Percentiles rank a stretch among this genome's conserved stretches.
Evolutionary conservation across 2,113 vertebrate genomes (phyloP).

Genomic region (Cygnus atratus): DNA sequence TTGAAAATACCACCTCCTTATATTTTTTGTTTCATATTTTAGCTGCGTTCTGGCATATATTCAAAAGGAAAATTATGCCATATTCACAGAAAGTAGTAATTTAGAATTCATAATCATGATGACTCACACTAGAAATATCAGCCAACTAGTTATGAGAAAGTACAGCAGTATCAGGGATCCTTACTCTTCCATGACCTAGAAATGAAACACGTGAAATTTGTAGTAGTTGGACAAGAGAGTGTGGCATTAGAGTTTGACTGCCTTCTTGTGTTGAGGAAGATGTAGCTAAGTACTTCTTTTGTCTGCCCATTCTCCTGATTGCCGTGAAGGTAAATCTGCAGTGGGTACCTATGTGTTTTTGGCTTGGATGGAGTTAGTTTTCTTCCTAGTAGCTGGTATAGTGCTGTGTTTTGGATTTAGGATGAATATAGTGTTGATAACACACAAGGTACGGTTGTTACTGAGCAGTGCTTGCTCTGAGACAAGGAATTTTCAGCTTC

Average conservation of each 20-base stretch:
- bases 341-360: neutral
- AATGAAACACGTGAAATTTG: neutral
- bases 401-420: too few relatives aligned
- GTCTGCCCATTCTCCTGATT: neutral
- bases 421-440: too few relatives aligned
- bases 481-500: too few relatives aligned
- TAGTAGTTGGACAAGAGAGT: accelerated
- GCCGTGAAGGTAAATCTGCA: neutral
- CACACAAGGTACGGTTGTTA: too few relatives aligned
- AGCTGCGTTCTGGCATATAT: neutral
- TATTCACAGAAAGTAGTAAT: neutral
- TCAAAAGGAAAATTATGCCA: neutral
- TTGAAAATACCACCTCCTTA: neutral
- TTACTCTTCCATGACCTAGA: neutral
- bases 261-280: neutral
- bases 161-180: neutral
- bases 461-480: too few relatives aligned
- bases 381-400: too few relatives aligned
- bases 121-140: neutral
- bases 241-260: neutral
- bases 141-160: neutral
- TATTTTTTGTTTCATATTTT: neutral
- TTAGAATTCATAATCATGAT: neutral
- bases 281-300: neutral
- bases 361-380: too few relatives aligned